These are phyloP conservation scores for Stomorhina lunata DNA, from an alignment of 2,888 invertebrate species.

Conservation along the genomic window DNA sequence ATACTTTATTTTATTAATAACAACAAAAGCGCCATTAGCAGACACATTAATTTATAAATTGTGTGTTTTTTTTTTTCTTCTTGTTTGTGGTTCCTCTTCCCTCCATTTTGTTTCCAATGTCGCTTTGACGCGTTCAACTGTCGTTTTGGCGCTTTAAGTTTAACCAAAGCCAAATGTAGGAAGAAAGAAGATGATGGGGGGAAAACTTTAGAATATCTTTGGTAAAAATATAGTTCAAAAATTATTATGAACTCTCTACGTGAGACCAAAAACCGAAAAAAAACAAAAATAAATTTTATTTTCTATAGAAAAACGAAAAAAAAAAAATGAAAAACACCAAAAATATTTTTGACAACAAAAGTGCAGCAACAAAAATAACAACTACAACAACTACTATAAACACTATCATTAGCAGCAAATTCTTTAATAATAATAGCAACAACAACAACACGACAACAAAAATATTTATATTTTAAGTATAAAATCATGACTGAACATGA, in stretches of 20 bases:
- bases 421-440: background rate
- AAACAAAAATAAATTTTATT: too few relatives aligned
- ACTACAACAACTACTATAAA: background rate
- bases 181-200: background rate
- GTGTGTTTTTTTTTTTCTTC: constrained; percentile 32
- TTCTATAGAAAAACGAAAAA: too few relatives aligned
- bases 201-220: background rate
- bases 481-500: background rate
- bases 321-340: background rate
- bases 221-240: constrained; percentile 46
- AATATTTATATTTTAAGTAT: background rate
- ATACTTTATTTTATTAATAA: constrained; percentile 44
- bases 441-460: background rate
- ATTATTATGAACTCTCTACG: constrained; percentile 51
- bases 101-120: background rate
- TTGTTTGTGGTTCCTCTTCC: background rate
- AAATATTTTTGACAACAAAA: background rate
- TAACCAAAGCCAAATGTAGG: constrained; percentile 11
- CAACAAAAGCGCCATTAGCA: constrained; percentile 56
- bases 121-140: background rate
- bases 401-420: background rate
- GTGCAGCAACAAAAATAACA: too few relatives aligned
- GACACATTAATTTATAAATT: constrained; percentile 51
- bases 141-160: background rate
- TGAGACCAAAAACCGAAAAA: constrained; percentile 33